Evolutionary conservation across 2,797 vertebrate genomes (phyloP).

Genomic region (Botia kubotai): DNA sequence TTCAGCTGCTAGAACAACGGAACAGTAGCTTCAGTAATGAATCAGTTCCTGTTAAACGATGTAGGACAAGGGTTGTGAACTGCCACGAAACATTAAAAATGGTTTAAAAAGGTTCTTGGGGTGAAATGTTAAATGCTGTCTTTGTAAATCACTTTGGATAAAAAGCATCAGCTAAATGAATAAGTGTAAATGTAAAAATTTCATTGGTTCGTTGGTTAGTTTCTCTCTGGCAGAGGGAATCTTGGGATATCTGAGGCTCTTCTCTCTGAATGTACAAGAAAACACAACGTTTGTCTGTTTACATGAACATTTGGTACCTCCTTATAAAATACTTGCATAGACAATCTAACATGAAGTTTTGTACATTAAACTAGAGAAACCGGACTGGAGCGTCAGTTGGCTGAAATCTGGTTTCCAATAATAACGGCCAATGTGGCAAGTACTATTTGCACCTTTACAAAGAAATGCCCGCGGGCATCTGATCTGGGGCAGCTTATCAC

Average conservation of each 20-base stretch:
- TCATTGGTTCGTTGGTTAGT: background rate
- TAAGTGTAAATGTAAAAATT: too few species aligned
- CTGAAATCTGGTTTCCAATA: too few species aligned
- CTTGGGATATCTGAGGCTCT: background rate
- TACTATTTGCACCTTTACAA: too few species aligned
- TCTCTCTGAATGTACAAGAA: conserved; percentile 21
- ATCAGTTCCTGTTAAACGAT: background rate
- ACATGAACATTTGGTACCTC: background rate
- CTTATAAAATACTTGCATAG: conserved; percentile 21
- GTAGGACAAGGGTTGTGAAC: background rate
- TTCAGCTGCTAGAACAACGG: background rate
- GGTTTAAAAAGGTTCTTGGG: too few species aligned
- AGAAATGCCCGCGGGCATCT: too few species aligned
- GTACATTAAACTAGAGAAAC: background rate
- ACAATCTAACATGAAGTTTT: background rate
- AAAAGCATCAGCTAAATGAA: too few species aligned
- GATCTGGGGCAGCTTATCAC: too few species aligned
- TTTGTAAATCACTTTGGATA: too few species aligned
- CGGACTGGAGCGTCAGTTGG: background rate
- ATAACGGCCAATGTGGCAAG: too few species aligned
- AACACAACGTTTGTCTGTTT: conserved; percentile 11
- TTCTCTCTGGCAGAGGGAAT: background rate
- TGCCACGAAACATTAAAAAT: background rate
- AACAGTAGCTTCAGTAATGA: background rate
- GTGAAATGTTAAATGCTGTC: too few species aligned